Percentiles rank a stretch among this genome's conserved stretches.
These are phyloP conservation scores for Laothoe populi DNA, from an alignment of 2,888 invertebrate species.

Conservation along the genomic window DNA sequence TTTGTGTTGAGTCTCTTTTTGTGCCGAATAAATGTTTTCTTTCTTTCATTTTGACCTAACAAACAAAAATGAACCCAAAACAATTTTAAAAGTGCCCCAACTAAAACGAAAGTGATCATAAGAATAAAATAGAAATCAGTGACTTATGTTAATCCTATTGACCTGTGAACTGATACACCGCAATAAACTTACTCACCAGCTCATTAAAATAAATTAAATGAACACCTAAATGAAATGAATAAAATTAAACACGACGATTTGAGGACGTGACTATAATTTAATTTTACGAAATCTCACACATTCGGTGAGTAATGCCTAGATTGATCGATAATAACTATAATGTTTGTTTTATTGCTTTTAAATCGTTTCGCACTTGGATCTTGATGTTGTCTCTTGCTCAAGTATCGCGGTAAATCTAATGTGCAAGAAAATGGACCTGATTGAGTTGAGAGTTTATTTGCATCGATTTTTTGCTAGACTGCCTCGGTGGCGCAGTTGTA, in stretches of 20 bases:
- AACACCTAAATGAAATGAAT: not conserved
- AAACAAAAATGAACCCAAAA: not conserved
- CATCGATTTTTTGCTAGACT: not conserved
- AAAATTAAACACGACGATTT: not conserved
- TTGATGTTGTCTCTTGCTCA: conserved; percentile 6
- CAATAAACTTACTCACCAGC: conserved; percentile 19
- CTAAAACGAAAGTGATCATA: conserved; percentile 1
- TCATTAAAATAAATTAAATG: conserved; percentile 21
- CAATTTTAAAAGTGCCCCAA: not conserved
- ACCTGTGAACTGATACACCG: conserved; percentile 33
- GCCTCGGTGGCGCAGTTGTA: too few species aligned
- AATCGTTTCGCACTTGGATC: conserved; percentile 15
- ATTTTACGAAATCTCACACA: conserved; percentile 24
- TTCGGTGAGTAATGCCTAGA: not conserved
- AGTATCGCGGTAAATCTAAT: conserved; percentile 14
- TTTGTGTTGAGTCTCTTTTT: too few species aligned
- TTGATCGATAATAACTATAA: conserved; percentile 14
- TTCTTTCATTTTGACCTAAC: too few species aligned
- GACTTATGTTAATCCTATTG: conserved; percentile 26
- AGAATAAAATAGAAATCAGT: conserved; percentile 9
- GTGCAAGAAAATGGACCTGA: conserved; percentile 1
- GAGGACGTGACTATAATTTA: not conserved
- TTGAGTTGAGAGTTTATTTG: conserved; percentile 1
- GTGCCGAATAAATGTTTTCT: too few species aligned
- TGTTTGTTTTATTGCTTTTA: conserved; percentile 19